Percentiles rank a stretch among this genome's conserved stretches.
phyloP scores from a whole-genome alignment of 2,797 vertebrate genomes.

The Macropus fuliginosus region DNA sequence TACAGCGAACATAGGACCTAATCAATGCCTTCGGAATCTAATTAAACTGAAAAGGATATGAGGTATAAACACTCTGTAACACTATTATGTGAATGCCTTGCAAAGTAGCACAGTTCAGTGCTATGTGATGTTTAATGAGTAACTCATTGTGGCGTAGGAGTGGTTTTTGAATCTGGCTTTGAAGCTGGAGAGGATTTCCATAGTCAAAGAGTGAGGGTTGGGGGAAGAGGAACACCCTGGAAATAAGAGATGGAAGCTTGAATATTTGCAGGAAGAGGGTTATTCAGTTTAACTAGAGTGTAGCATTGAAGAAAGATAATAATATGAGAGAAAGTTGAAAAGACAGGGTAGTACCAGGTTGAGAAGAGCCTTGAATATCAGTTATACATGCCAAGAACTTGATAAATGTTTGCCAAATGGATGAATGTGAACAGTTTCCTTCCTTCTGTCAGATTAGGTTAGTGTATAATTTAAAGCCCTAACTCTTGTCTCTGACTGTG shows the following conservation, averaged over 20 bases:
- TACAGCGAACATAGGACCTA: background rate
- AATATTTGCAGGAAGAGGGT: background rate
- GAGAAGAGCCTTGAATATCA: background rate
- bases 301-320: background rate
- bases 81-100: background rate
- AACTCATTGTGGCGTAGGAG: background rate
- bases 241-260: background rate
- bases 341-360: background rate
- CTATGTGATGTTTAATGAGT: background rate
- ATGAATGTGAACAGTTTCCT: background rate
- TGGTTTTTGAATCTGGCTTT: background rate
- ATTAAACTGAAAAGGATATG: background rate
- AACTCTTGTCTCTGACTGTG: background rate
- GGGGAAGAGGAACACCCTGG: background rate
- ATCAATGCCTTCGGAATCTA: background rate
- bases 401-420: background rate
- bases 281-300: background rate
- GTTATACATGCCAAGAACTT: background rate
- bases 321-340: background rate
- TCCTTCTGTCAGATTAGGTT: background rate
- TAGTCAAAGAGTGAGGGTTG: background rate
- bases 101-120: background rate
- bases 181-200: background rate
- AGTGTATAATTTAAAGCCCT: background rate
- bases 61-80: background rate